Base-by-base conservation (phyloP, 2,113 vertebrate species). In the Labeo catla region DNA sequence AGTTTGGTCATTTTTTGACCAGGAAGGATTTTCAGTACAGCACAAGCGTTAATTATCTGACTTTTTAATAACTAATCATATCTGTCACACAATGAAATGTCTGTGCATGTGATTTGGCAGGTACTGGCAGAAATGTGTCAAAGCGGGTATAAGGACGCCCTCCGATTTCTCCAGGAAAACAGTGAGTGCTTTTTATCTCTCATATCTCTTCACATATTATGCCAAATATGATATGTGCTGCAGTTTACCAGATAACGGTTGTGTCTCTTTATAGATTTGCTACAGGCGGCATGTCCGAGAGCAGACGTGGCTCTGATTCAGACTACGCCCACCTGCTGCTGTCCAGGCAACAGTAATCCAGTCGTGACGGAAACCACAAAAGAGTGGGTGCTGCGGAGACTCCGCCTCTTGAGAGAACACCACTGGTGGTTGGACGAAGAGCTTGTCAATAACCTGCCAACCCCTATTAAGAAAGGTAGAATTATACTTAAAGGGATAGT, bases 61-160 rank as follows among this genome's bases (percentile, higher is more conserved):
- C 28, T 2, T 19, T 59, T 65, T 8, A 72, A 73, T 72, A 15
- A 16, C 8, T 16, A 10, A 28, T 28, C 21, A 43, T 2, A 11
- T 11, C 86, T 15, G 8, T 68, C 28, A 36, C 65, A 66, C 65
- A 68, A 15, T 68, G 13, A 68, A 16, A 68, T 68, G 13, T 21
- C n/a, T 80, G 8, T 78, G 16, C 49, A 10, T 84, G 15, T 66
- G n/a, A 88, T 73, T 28, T 82, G 85, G 5, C 93, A 99, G 98
- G 92, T 94, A 0, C 89, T 97, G 11, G 96, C 94, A 85, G 96
- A 98, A 85, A 93, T 98, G 86, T 99, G 97, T 91, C 94, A 97
- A 87, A 96, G 88, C 3, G 98, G 98, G 10, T 99, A 98, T 87
- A 94, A 95, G 52, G 98, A 98, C 1, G 93, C 97, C 0, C 91